phyloP scores from a whole-genome alignment of 2,113 vertebrate species.

The Triplophysa tibetana region DNA sequence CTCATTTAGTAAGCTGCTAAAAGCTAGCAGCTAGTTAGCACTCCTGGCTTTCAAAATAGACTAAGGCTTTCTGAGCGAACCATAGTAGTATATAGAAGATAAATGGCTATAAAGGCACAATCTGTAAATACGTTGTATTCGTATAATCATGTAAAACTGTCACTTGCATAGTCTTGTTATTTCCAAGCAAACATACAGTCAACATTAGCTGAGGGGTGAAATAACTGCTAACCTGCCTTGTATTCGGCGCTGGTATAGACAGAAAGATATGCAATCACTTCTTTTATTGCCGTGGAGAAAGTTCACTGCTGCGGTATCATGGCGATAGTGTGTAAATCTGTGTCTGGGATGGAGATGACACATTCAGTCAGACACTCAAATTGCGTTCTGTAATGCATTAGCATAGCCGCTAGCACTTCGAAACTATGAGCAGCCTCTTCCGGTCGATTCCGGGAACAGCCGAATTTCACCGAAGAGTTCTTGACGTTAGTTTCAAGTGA shows the following conservation, averaged over 20 bases:
- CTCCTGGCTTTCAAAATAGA: neutral
- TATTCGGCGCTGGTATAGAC: constrained; percentile 59
- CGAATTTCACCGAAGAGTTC: neutral
- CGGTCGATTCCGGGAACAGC: constrained; percentile 11
- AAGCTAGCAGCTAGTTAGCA: neutral
- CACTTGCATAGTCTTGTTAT: neutral
- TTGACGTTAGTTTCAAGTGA: too few relatives aligned
- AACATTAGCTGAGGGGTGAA: constrained; percentile 30
- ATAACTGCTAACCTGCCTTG: constrained; percentile 66
- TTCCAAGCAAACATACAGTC: constrained; percentile 26
- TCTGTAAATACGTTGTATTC: neutral
- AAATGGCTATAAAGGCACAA: neutral
- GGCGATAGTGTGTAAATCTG: neutral
- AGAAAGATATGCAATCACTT: constrained; percentile 62
- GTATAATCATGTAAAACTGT: neutral
- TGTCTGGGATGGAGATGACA: constrained; percentile 34
- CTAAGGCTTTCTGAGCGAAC: neutral
- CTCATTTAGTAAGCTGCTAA: neutral
- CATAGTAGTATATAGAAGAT: constrained; percentile 37
- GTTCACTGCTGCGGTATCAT: constrained; percentile 54
- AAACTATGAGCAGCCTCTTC: constrained; percentile 21
- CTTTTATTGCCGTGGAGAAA: constrained; percentile 19
- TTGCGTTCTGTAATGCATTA: constrained; percentile 33
- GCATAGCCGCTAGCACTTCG: constrained; percentile 28
- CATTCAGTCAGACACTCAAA: constrained; percentile 40